Evolutionary conservation across 2,797 vertebrate genomes (phyloP), one percentile per base, ranked within the genome.

Genomic region (Siniperca obscura): DNA sequence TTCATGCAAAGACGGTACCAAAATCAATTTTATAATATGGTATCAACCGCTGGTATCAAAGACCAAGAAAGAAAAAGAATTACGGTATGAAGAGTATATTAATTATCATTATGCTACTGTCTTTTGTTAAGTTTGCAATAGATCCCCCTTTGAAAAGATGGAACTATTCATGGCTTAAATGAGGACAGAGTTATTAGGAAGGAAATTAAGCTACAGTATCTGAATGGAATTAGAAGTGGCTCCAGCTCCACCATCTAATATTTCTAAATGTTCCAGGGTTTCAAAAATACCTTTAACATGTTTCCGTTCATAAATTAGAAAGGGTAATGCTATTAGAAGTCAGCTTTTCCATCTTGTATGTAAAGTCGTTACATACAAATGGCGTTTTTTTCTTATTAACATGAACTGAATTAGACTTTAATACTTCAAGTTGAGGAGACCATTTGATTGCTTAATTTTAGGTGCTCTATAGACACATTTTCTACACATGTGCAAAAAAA

Each of bases 221-320:
- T 55, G 61, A 75, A 81, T 19, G 42, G 53, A 84, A 80, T 81
- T 79, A 84, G 22, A 81, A 62, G 46, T 52, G 65, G 61, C 74
- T 77, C 21, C 34, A 53, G 30, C 55, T 59, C 7, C 22, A 17
- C 6, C 27, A n/a, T 42, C 16, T 60, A 30, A 74, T 60, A 50
- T 70, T 69, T 65, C 13, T 30, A 46, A 59, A 67, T 77, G 69
- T 82, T 73, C 55, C 7, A 10, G 21, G 27, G 5, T 67, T 65
- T 70, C 3, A 74, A 34, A 71, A 73, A 64, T 66, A 50, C 22
- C 21, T 46, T 77, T 19, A 46, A 59, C 14, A 50, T 14, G 19
- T 42, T 50, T 76, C 38, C 22, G 38, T 72, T 62, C 7, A 65
- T 48, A 0, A 46, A 50, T 64, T 36, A 30, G 13, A 74, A 46